Evolutionary conservation across 2,797 vertebrate species (phyloP).

Genomic region (Parauchenoglanis punctatus): DNA sequence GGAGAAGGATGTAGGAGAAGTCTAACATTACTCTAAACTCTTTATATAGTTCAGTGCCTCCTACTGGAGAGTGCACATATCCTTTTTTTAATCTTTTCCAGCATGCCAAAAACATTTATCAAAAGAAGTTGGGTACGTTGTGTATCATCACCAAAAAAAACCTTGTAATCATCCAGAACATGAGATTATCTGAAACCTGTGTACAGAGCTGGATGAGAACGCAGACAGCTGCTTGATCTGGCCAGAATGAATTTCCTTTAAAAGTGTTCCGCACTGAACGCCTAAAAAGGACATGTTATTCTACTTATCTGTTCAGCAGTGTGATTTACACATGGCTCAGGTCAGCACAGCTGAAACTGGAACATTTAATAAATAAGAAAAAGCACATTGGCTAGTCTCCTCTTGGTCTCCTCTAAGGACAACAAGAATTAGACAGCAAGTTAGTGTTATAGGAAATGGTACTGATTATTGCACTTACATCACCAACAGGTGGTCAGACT

Average conservation of each 20-base stretch:
- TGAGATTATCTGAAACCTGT: slow-evolving; percentile 37
- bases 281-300: slow-evolving; percentile 71
- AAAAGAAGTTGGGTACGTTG: neutral
- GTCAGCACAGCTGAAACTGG: slow-evolving; percentile 47
- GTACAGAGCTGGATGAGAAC: slow-evolving; percentile 52
- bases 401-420: neutral
- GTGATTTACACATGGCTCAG: slow-evolving; percentile 44
- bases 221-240: slow-evolving; percentile 60
- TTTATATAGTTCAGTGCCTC: slow-evolving; percentile 47
- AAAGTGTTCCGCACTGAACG: slow-evolving; percentile 39
- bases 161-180: slow-evolving; percentile 14
- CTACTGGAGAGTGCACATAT: slow-evolving; percentile 44
- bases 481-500: slow-evolving; percentile 62
- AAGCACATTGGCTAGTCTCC: neutral
- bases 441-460: neutral
- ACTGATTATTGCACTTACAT: slow-evolving; percentile 8
- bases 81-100: neutral
- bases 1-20: neutral
- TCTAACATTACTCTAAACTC: neutral
- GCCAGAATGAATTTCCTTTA: slow-evolving; percentile 46
- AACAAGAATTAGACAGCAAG: neutral
- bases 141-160: slow-evolving; percentile 28
- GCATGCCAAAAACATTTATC: neutral
- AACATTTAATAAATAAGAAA: slow-evolving; percentile 48
- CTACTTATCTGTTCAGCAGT: slow-evolving; percentile 35